Evolutionary conservation across 64 coral and sea anemone genomes (phyloP), one percentile per base, ranked within the genome.

Genomic region (Pocillopora damicornis): DNA sequence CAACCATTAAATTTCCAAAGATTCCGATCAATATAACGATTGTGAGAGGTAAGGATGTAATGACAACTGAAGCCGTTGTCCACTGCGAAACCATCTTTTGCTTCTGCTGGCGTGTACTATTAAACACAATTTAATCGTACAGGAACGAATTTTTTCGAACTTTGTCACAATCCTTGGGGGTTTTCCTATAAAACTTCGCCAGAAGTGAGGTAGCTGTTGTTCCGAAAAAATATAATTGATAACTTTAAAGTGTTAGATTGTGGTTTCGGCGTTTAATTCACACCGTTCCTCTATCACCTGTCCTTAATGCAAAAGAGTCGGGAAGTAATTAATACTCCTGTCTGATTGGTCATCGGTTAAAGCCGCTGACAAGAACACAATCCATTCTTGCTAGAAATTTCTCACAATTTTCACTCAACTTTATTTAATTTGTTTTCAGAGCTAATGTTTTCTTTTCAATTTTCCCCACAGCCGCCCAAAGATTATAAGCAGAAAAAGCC

Each of bases 1-100:
- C 78, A 13, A 92, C 89, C 17, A 92, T 63, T 65, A 59, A 57
- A 72, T 95, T 95, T 10, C 93, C 90, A n/a, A 92, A 77, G 60
- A 95, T 75, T 1, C 93, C 89, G 14, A 95, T 75, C 13, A 86
- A 35, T 11, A 95, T 79, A 15, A 95, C 82, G 15, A 83, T 7
- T 9, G 60, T 60, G 22, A 90, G 17, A 59, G 59, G 73, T 9
- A 74, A 16, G 22, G 57, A 56, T 60, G 64, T 76, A 0, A 83
- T 26, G 4, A 84, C 59, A 1, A 84, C 78, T 1, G 60, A 37
- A 30, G 89, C 56, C 9, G 69, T 62, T 37, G 89, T 83, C 89
- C 89, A 90, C 9, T 59, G 1, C 12, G 26, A 2, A 26, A 34
- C 59, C 79, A 63, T 81, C 17, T 9, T 67, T 22, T 16, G 14